Evolutionary conservation across 2,797 vertebrate species (phyloP).

Genomic region (Eospalax fontanierii): DNA sequence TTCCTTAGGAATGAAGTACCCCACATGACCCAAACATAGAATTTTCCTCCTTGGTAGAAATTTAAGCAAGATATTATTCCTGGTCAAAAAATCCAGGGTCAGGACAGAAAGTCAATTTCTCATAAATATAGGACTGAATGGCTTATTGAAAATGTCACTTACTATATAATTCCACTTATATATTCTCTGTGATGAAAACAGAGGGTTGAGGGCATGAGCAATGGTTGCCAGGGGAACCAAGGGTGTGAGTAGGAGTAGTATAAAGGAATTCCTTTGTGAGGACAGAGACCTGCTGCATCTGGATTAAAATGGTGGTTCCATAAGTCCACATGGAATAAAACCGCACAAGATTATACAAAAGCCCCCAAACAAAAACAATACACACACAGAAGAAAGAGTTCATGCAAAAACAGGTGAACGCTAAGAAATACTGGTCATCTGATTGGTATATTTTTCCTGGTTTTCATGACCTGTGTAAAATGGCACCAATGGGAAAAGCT

Average conservation of each 20-base stretch:
- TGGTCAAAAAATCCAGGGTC: slow-evolving; percentile 35
- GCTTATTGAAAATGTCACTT: not conserved
- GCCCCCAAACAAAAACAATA: not conserved
- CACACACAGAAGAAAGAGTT: not conserved
- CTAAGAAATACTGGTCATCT: not conserved
- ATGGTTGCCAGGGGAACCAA: not conserved
- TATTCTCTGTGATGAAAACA: slow-evolving; percentile 16
- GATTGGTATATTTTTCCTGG: not conserved
- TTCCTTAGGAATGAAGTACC: slow-evolving; percentile 10
- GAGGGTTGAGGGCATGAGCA: not conserved
- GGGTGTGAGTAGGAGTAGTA: not conserved
- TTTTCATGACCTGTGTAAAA: not conserved
- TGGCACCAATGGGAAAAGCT: not conserved
- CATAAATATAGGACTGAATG: not conserved
- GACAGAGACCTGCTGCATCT: slow-evolving; percentile 14
- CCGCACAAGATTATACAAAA: not conserved
- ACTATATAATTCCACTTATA: not conserved
- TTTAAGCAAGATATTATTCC: slow-evolving; percentile 33
- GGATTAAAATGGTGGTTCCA: not conserved
- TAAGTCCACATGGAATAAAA: slow-evolving; percentile 1
- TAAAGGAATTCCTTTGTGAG: slow-evolving; percentile 49
- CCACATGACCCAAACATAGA: slow-evolving; percentile 2
- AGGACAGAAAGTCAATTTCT: slow-evolving; percentile 4
- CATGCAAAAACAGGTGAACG: slow-evolving; percentile 13
- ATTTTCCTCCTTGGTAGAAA: slow-evolving; percentile 53